Base-by-base conservation (phyloP, 2,888 invertebrate species). In the Caenorhabditis afra region DNA sequence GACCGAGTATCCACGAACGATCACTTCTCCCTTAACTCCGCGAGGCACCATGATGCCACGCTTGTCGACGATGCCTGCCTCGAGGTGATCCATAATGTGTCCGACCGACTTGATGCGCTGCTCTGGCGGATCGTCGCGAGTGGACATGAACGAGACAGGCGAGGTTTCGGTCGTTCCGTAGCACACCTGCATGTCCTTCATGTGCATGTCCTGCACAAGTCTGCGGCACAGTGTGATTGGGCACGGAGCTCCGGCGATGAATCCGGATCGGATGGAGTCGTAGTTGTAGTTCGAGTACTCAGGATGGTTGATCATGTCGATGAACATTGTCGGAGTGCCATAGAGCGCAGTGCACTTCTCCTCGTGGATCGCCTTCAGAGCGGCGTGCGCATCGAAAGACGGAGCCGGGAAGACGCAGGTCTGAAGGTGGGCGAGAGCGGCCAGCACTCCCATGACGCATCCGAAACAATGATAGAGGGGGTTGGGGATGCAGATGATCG, bases 171-270 rank as follows among this genome's bases (percentile, higher is more conserved):
- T 93, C 80, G 93, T 91, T 0, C 93, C 93, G 86, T 93, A 93
- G 59, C 92, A 91, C 47, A 93, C 87, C 81, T 88, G 87, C 45
- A 89, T 80, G 52, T 89, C 89, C 22, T 64, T 71, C 89, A 90
- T 90, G 64, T 92, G 90, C 89, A 93, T 88, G 41, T 91, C 90
- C 1, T 88, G 81, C 4, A 91, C 90, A 44, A 92, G 90, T 61
- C 91, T 88, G 67, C 89, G 90, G 87, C 92, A 91, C 3, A 92
- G 87, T 58, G 92, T 91, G 20, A 90, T 88, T 1, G 95, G 93
- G 80, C 94, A 94, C 0, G 94, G 92, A 0, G 95, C 93, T 5
- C 95, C 95, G 0, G 94, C 95, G 41, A 93, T 93, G 1, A 94
- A 90, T 0, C 94, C 86, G n/a, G 87, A 87, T 66, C 87, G 81